Percentiles rank a stretch among this genome's conserved stretches.
phyloP scores from a whole-genome alignment of 1,140 invertebrate genomes.

The Mycetomoellerius zeteki region DNA sequence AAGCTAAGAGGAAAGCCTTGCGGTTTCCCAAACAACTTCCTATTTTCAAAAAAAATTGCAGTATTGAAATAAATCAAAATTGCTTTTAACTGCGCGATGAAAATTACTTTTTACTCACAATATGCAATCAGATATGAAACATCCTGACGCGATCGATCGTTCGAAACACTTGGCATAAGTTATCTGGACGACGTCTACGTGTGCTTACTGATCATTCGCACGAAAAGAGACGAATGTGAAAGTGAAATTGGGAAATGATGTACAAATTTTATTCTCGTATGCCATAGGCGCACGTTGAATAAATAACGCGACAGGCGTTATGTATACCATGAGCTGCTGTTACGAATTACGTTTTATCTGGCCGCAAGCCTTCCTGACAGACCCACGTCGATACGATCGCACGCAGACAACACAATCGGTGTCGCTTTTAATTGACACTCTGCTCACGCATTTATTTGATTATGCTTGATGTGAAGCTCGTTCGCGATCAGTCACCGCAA shows the following conservation, averaged over 20 bases:
- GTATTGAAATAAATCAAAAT: neutral
- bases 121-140: neutral
- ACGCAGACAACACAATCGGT: constrained; percentile 28
- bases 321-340: constrained; percentile 29
- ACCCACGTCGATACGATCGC: constrained; percentile 22
- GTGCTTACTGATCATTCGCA: constrained; percentile 22
- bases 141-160: neutral
- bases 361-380: constrained; percentile 20
- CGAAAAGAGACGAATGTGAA: constrained; percentile 56
- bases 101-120: neutral
- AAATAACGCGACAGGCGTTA: constrained; percentile 40
- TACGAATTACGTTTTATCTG: constrained; percentile 60
- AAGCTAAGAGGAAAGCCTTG: neutral
- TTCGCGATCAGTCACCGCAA: constrained; percentile 12
- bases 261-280: constrained; percentile 55
- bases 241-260: constrained; percentile 66
- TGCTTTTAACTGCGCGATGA: neutral
- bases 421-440: constrained; percentile 53
- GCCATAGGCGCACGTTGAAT: constrained; percentile 32
- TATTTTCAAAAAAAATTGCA: neutral
- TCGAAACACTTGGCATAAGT: neutral
- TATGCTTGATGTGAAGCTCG: constrained; percentile 21
- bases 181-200: neutral
- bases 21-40: neutral
- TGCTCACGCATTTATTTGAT: constrained; percentile 8